Conservation (phyloP, 2,797 vertebrate genomes). For the Myiotriccus ornatus region DNA sequence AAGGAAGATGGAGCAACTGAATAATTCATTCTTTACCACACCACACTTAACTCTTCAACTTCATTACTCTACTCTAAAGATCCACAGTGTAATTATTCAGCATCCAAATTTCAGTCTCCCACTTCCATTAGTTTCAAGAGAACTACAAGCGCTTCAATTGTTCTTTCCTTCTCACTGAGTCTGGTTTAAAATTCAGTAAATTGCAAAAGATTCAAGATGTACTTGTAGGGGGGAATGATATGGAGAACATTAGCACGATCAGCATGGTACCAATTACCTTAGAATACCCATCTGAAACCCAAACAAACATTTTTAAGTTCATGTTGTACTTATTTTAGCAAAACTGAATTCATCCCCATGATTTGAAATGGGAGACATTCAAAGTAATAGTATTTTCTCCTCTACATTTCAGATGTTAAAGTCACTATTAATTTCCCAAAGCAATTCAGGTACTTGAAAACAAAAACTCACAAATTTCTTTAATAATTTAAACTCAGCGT, state of each 20-base stretch:
- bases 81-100: not conserved
- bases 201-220: not conserved
- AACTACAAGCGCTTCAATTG: not conserved
- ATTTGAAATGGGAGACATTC: not conserved
- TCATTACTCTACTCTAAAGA: not conserved
- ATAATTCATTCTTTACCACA: not conserved
- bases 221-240: not conserved
- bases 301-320: not conserved
- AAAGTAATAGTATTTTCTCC: not conserved
- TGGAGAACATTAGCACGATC: not conserved
- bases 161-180: not conserved
- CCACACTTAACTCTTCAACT: not conserved
- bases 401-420: not conserved
- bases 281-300: not conserved
- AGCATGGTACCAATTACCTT: not conserved
- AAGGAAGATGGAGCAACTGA: not conserved
- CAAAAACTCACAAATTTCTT: not conserved
- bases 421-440: not conserved
- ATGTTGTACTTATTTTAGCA: not conserved
- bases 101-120: not conserved
- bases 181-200: not conserved
- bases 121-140: not conserved
- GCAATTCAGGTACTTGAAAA: not conserved
- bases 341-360: not conserved
- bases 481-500: not conserved